A percentile compares a stretch with the other conserved stretches of the same genome.
phyloP scores from a whole-genome alignment of 2,113 vertebrate species.

The Etheostoma spectabile region DNA sequence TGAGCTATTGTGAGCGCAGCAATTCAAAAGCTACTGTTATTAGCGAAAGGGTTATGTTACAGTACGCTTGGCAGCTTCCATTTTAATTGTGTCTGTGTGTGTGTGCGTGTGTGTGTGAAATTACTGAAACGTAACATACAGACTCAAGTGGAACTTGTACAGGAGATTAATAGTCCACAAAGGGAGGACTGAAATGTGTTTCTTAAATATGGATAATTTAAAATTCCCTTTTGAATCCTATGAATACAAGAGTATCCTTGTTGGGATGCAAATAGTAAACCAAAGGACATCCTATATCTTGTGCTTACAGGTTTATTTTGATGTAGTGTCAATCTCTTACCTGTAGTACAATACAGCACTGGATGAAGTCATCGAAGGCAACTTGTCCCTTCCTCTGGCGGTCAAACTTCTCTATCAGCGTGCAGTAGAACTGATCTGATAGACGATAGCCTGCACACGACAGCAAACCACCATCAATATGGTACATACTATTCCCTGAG shows the following conservation, averaged over 20 bases:
- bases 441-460: conserved; percentile 90
- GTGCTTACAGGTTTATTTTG: background rate
- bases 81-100: no score
- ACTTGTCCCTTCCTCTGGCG: conserved; percentile 96
- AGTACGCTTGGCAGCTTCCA: no score
- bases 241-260: conserved; percentile 9
- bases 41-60: no score
- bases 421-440: conserved; percentile 96
- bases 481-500: background rate
- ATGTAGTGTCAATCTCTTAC: conserved; percentile 74
- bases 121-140: background rate
- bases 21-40: background rate
- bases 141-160: background rate
- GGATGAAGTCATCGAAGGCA: conserved; percentile 99
- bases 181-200: conserved; percentile 4
- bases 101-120: background rate
- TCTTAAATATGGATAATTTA: conserved; percentile 17
- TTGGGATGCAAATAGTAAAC: background rate
- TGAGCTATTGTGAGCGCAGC: background rate
- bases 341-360: conserved; percentile 98
- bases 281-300: background rate
- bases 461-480: background rate
- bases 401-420: conserved; percentile 97
- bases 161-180: conserved; percentile 9
- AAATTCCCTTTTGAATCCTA: conserved; percentile 4